Evolutionary conservation across 2,113 vertebrate species (phyloP).

Genomic region (Xiphophorus couchianus): DNA sequence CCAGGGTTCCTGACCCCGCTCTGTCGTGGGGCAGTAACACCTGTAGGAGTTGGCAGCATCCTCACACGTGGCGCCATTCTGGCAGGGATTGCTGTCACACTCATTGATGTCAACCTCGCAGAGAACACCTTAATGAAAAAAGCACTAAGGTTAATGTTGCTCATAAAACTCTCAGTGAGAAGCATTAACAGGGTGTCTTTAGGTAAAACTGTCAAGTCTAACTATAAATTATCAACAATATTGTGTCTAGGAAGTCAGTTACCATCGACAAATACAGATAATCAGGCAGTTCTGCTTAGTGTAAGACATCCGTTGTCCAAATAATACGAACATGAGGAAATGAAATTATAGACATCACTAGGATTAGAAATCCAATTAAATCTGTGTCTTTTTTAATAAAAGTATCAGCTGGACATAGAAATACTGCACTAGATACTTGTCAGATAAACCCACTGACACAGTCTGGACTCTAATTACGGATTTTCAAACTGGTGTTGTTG

Average conservation of each 20-base stretch:
- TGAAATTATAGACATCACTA: conserved; percentile 8
- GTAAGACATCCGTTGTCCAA: not conserved
- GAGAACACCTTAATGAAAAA: conserved; percentile 77
- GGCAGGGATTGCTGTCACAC: conserved; percentile 88
- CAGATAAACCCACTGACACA: not conserved
- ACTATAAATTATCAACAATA: not conserved
- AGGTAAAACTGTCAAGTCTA: not conserved
- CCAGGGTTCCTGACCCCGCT: conserved; percentile 79
- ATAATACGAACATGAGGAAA: conserved; percentile 30
- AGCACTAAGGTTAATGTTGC: not conserved
- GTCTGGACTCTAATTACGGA: not conserved
- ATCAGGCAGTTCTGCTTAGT: not conserved
- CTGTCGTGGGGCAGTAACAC: conserved; percentile 82
- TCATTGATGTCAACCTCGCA: conserved; percentile 91
- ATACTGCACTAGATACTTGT: not conserved
- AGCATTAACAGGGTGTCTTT: not conserved
- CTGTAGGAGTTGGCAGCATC: conserved; percentile 84
- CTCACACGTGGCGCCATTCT: conserved; percentile 87
- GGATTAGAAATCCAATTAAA: not conserved
- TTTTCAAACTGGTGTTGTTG: not conserved
- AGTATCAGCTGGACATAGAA: not conserved
- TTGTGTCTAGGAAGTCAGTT: not conserved
- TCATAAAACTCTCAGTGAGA: not conserved
- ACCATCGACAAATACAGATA: not conserved
- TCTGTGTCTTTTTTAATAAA: not conserved